phyloP scores from a whole-genome alignment of 1,140 invertebrate species.

The Drosophila erecta region DNA sequence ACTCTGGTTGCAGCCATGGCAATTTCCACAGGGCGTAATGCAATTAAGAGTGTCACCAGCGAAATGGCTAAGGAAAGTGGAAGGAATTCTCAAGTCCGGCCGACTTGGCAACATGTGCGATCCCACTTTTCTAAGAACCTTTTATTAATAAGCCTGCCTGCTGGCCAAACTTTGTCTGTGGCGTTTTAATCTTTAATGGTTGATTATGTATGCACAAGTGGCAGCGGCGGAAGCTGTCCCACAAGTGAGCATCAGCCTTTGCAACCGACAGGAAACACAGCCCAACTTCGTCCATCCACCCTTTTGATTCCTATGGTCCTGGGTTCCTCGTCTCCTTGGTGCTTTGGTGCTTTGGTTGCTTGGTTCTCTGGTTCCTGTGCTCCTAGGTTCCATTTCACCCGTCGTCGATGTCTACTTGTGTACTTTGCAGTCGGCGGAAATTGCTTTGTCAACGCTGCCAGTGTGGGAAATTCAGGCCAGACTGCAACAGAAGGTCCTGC shows the following conservation, averaged over 20 bases:
- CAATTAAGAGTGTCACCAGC: slow-evolving; percentile 68
- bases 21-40: slow-evolving; percentile 69
- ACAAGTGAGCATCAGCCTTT: slow-evolving; percentile 33
- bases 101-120: slow-evolving; percentile 30
- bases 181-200: slow-evolving; percentile 74
- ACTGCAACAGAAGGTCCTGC: slow-evolving; percentile 11
- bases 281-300: slow-evolving; percentile 19
- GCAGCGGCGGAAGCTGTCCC: slow-evolving; percentile 42
- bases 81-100: slow-evolving; percentile 33
- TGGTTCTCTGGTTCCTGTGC: neutral
- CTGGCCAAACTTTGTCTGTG: slow-evolving; percentile 43
- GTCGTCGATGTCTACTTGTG: slow-evolving; percentile 38
- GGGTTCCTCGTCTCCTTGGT: neutral
- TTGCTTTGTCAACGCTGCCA: slow-evolving; percentile 79
- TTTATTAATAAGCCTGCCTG: slow-evolving; percentile 57
- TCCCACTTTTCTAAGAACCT: neutral
- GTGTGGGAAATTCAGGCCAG: slow-evolving; percentile 26
- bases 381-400: slow-evolving; percentile 31
- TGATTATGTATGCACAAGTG: slow-evolving; percentile 66
- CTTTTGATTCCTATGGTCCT: neutral
- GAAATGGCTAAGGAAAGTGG: slow-evolving; percentile 37
- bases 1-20: slow-evolving; percentile 19
- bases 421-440: slow-evolving; percentile 68
- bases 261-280: slow-evolving; percentile 53
- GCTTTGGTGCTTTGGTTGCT: neutral